These are phyloP conservation scores for Suillia variegata DNA, from an alignment of 2,888 invertebrate genomes.

Conservation along the genomic window DNA sequence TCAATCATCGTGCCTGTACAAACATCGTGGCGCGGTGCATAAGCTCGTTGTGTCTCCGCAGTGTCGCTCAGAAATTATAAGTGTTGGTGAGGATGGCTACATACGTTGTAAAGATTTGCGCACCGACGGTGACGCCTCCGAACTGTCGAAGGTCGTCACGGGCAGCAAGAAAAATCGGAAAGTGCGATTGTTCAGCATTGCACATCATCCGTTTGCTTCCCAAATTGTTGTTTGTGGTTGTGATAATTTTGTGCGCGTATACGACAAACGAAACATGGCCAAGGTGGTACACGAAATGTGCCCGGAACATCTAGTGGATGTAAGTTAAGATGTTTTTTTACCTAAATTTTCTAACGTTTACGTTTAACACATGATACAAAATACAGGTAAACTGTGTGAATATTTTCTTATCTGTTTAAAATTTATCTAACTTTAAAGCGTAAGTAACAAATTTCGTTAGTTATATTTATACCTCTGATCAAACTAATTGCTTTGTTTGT, in stretches of 20 bases:
- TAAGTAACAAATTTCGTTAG: no score
- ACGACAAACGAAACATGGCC: conserved; percentile 70
- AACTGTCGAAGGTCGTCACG: conserved; percentile 66
- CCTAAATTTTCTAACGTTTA: conserved; percentile 11
- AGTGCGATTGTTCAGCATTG: conserved; percentile 86
- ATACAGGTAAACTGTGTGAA: conserved; percentile 28
- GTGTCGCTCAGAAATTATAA: conserved; percentile 78
- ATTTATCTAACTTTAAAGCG: background rate
- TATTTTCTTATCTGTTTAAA: background rate
- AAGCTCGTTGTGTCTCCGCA: conserved; percentile 79
- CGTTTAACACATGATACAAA: background rate
- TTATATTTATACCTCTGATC: no score
- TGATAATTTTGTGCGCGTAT: conserved; percentile 78
- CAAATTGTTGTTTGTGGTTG: conserved; percentile 86
- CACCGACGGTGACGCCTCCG: conserved; percentile 61
- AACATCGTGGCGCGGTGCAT: conserved; percentile 80
- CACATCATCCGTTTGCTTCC: conserved; percentile 78
- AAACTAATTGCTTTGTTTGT: no score
- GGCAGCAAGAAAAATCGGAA: conserved; percentile 50
- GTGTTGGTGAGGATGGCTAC: conserved; percentile 87
- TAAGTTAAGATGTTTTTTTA: conserved; percentile 34
- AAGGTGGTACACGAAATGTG: conserved; percentile 68
- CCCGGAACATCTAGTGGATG: conserved; percentile 60
- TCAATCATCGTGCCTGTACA: conserved; percentile 65
- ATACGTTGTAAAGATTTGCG: conserved; percentile 84